Percentiles rank a stretch among this genome's conserved stretches.
Conservation (phyloP, 2,797 vertebrate species). For the Ciconia nigra region DNA sequence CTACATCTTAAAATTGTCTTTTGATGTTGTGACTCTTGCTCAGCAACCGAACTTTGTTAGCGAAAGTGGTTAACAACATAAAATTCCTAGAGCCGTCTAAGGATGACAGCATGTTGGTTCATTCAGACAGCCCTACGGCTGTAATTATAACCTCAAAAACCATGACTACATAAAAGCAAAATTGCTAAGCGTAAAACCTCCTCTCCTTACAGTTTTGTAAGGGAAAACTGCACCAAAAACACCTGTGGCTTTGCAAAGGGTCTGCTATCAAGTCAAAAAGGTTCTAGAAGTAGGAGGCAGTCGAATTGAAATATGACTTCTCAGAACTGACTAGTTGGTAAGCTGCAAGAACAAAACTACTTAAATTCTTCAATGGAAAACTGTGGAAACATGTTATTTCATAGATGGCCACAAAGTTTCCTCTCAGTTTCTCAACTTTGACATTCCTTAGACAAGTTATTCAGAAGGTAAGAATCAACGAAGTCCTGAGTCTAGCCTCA, state of each 20-base stretch:
- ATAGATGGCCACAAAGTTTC: not conserved
- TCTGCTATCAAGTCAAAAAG: not conserved
- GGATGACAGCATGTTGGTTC: not conserved
- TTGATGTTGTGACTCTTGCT: not conserved
- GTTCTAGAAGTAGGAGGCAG: not conserved
- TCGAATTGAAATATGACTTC: not conserved
- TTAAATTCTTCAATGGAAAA: not conserved
- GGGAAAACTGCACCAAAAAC: not conserved
- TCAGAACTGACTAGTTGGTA: not conserved
- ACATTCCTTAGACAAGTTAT: not conserved
- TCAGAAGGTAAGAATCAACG: not conserved
- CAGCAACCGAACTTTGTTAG: not conserved
- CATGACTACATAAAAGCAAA: not conserved
- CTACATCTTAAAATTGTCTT: not conserved
- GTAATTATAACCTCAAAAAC: not conserved
- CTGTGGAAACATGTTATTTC: not conserved
- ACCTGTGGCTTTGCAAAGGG: no score
- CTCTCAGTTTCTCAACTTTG: not conserved
- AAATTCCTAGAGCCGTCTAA: not conserved
- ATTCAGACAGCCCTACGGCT: not conserved
- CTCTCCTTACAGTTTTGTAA: not conserved
- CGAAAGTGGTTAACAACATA: not conserved
- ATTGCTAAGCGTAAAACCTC: not conserved
- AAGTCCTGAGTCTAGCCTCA: not conserved
- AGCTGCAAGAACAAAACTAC: not conserved